Percentiles rank a stretch among this genome's conserved stretches.
These are phyloP conservation scores for Vulpes lagopus DNA, from an alignment of 2,113 vertebrate species.

Conservation along the genomic window DNA sequence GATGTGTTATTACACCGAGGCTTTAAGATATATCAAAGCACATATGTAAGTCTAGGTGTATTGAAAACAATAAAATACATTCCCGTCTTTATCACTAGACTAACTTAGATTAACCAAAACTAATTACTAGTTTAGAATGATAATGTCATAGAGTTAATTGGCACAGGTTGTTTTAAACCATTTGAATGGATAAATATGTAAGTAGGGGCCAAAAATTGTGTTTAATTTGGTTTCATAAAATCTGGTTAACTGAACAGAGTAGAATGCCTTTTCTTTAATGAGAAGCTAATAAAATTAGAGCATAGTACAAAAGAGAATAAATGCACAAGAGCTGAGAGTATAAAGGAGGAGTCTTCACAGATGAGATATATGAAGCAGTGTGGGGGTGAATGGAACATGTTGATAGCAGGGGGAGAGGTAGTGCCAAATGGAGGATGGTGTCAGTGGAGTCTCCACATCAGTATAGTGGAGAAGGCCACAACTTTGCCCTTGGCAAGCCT, in stretches of 20 bases:
- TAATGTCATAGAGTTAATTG: neutral
- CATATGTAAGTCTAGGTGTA: neutral
- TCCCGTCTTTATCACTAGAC: neutral
- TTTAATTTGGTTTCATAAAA: neutral
- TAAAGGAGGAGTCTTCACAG: neutral
- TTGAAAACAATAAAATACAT: constrained; percentile 2
- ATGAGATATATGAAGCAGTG: accelerated
- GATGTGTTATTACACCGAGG: neutral
- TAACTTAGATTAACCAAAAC: neutral
- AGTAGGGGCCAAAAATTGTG: neutral
- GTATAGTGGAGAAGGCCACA: neutral
- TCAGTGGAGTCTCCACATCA: neutral
- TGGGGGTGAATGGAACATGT: accelerated
- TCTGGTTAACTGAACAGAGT: neutral
- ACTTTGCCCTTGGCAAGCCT: neutral
- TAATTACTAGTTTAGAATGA: neutral
- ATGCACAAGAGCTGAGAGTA: accelerated
- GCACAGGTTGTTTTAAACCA: neutral
- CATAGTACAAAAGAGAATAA: neutral
- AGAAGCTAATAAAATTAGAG: neutral
- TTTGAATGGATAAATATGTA: neutral
- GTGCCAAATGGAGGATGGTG: accelerated
- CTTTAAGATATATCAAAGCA: neutral
- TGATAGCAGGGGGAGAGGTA: accelerated
- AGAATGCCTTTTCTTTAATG: neutral